Base-by-base conservation (phyloP, 1,140 invertebrate species). In the Triops longicaudatus region DNA sequence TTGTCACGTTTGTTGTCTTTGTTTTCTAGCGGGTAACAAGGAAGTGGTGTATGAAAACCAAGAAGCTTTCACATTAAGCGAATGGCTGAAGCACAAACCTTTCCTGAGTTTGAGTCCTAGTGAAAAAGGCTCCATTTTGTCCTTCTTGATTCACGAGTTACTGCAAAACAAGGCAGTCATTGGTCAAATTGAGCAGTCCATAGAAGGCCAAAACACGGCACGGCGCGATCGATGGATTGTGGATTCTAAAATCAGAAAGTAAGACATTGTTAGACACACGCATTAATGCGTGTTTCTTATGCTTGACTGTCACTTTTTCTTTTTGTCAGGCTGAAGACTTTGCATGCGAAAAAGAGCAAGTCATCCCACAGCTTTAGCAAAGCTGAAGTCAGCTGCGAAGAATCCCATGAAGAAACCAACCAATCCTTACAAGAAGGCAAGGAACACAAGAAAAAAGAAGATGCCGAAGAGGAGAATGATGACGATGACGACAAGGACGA, bases 111-210 rank as follows among this genome's bases (percentile, higher is more conserved):
- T 97, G 5, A 94, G 91, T 84, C 89, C 94, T 7, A 93, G 92
- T 1, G 89, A 91, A 76, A 98, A 98, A 83, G 90, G 93, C 0
- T 89, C 91, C 78, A 93, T 97, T 82, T 84, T 98, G 41, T 92
- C 92, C 3, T 96, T 93, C 84, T 87, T 98, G 1, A 97, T 95
- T 85, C 95, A 98, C 85, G 95, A 98, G 85, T 86, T 98, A 80
- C 86, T 97, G 73, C 93, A 95, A 84, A 96, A 96, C 83, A 95
- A 96, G 85, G 89, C 92, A 63, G 91, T 97, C 79, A 87, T 93
- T 79, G 86, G 89, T 14, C 92, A 93, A 84, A 90, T 94, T 73
- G 92, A 94, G 79, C 88, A 86, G 27, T 90, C 91, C 44, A 85
- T 93, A 41, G 92, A 93, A 77, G 91, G 88, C 50, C 89, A 92